phyloP scores from a whole-genome alignment of 2,888 invertebrate genomes.

The Noctua comes region DNA sequence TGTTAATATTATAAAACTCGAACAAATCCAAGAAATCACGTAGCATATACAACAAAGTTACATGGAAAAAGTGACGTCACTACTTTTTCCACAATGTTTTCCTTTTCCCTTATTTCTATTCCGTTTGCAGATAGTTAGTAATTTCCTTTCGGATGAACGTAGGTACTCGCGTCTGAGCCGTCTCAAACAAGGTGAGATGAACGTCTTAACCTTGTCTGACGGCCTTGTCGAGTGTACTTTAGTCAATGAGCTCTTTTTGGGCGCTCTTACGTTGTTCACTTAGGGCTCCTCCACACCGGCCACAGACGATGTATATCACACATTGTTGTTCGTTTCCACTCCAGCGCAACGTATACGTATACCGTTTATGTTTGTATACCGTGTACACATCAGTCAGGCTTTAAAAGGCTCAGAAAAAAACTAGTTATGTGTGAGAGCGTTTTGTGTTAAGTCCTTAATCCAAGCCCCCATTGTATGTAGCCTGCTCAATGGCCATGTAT shows the following conservation, averaged over 20 bases:
- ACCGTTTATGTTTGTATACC: no score
- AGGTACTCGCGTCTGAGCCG: constrained; percentile 20
- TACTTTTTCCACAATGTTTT: constrained; percentile 13
- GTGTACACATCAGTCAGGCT: neutral
- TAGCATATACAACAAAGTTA: constrained; percentile 9
- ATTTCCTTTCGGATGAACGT: constrained; percentile 37
- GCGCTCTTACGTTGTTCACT: constrained; percentile 5
- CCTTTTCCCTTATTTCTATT: constrained; percentile 25
- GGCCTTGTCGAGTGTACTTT: constrained; percentile 35
- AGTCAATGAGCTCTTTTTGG: constrained; percentile 40
- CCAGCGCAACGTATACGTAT: no score
- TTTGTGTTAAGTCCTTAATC: constrained; percentile 46
- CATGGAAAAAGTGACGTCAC: constrained; percentile 5
- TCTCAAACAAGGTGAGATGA: constrained; percentile 33
- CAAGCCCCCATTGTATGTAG: constrained; percentile 38
- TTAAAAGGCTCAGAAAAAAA: constrained; percentile 27
- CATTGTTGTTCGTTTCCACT: constrained; percentile 27
- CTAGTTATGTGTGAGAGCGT: constrained; percentile 17
- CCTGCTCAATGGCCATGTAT: constrained; percentile 54
- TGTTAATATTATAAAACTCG: constrained; percentile 15
- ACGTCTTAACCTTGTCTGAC: constrained; percentile 28
- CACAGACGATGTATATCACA: neutral
- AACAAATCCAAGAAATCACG: constrained; percentile 22
- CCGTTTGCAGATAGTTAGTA: constrained; percentile 25
- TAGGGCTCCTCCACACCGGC: neutral